These are phyloP conservation scores for Drosophila infuscata DNA, from an alignment of 2,888 invertebrate genomes.

Conservation along the genomic window DNA sequence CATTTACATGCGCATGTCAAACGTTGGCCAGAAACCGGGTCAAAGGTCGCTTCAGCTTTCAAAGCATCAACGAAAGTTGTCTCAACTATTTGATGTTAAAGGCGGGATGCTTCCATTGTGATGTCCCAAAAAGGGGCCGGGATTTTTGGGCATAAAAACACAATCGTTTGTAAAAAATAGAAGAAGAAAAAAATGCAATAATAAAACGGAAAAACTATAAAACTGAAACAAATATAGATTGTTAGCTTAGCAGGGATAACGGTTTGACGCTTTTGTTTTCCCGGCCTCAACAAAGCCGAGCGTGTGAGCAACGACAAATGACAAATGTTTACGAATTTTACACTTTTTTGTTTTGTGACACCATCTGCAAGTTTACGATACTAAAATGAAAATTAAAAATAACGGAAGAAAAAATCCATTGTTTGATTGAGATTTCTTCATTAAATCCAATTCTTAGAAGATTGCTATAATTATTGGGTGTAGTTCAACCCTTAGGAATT, in stretches of 20 bases:
- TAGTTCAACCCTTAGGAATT: neutral
- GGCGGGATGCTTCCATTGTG: constrained; percentile 71
- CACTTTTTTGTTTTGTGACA: neutral
- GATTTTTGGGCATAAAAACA: constrained; percentile 49
- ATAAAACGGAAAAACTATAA: constrained; percentile 26
- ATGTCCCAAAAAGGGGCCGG: constrained; percentile 39
- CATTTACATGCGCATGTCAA: constrained; percentile 76
- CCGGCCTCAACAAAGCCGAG: constrained; percentile 36
- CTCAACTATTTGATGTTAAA: constrained; percentile 56
- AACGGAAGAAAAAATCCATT: neutral
- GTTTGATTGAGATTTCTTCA: neutral
- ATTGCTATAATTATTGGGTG: neutral
- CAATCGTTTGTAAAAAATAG: constrained; percentile 31
- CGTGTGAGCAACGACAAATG: constrained; percentile 50
- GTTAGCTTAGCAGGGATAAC: constrained; percentile 60
- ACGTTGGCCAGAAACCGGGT: constrained; percentile 58
- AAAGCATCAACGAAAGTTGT: constrained; percentile 67
- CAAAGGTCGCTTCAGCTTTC: constrained; percentile 74
- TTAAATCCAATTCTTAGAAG: neutral
- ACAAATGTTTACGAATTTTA: constrained; percentile 30
- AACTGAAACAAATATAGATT: constrained; percentile 53
- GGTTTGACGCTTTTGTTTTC: constrained; percentile 31
- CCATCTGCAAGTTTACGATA: constrained; percentile 12
- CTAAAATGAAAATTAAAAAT: neutral
- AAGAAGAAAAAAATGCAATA: neutral